Evolutionary conservation across 2,888 invertebrate species (phyloP), one percentile per base, ranked within the genome.

Genomic region (Meloe dianella): DNA sequence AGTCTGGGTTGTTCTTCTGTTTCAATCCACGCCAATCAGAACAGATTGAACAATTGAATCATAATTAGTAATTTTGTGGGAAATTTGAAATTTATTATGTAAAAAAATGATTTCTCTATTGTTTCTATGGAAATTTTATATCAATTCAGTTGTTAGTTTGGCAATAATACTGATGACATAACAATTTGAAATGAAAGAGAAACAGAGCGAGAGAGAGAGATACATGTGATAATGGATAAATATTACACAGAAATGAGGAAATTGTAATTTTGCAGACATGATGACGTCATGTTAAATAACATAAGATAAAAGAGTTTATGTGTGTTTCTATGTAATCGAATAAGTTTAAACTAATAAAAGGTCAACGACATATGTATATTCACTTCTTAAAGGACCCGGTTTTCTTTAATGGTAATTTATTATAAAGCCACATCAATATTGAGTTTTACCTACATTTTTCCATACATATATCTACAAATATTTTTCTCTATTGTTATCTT

Each of bases 241-340:
- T 51, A 22, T 51, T 22, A 51, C 47, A 51, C 47, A 51, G 47
- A 51, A 51, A 51, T 51, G 47, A 51, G 47, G 47, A 51, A 51
- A 51, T 51, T 51, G 41, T 41, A 41, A 41, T 17, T 41, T 41
- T 41, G 41, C 47, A 22, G 20, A 51, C 47, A 51, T 20, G 12
- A 20, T 51, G 47, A 51, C 47, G 47, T 51, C 47, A 51, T 10
- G 9, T 51, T 22, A 22, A 51, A 51, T 51, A 51, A 51, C 41
- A 35, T n/a, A n/a, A 41, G 5, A 32, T 8, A 9, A 41, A 41
- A 41, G 22, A 51, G 8, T 51, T 10, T 51, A 51, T 51, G 22
- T 51, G 47, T 51, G 47, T 51, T 51, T 51, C 20, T 51, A 22
- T 51, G 47, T 51, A 51, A 51, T 22, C 5, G 47, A 22, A 51